Conservation (phyloP, 2,888 invertebrate species). For the Drepanosiphum platanoidis region DNA sequence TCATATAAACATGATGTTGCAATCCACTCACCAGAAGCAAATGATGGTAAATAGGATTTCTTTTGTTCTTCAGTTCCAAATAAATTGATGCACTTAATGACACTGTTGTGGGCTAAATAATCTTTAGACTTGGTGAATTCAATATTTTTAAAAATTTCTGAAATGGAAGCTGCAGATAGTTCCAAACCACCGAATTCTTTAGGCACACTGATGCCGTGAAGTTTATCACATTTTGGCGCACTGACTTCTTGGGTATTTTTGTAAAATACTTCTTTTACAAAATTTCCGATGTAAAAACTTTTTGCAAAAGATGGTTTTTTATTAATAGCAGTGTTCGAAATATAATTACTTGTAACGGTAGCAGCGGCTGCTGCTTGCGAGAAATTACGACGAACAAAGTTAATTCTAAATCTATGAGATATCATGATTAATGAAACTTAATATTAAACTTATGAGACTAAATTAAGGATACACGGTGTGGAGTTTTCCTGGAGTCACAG, state of each 20-base stretch:
- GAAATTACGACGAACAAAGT: slow-evolving; percentile 11
- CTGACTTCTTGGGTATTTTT: not conserved
- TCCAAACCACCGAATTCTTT: slow-evolving; percentile 40
- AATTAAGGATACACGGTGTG: slow-evolving; percentile 58
- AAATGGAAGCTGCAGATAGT: slow-evolving; percentile 20
- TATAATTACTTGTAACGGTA: not conserved
- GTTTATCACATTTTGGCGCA: not conserved
- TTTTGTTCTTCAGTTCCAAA: slow-evolving; percentile 39
- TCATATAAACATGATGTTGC: slow-evolving; percentile 48
- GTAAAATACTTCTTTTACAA: slow-evolving; percentile 26
- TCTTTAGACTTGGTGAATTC: not conserved
- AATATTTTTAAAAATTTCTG: slow-evolving; percentile 6
- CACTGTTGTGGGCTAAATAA: not conserved
- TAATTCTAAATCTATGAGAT: slow-evolving; percentile 15
- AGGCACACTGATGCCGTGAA: not conserved
- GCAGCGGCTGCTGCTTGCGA: not conserved
- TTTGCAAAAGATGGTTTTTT: slow-evolving; percentile 34
- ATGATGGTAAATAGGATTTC: slow-evolving; percentile 22
- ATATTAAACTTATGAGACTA: slow-evolving; percentile 27
- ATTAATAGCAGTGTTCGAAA: not conserved
- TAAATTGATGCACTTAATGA: slow-evolving; percentile 12
- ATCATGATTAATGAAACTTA: slow-evolving; percentile 32
- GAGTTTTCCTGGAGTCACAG: not conserved
- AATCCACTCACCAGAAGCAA: slow-evolving; percentile 49
- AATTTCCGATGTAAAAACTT: slow-evolving; percentile 49